Conservation (phyloP, 2,113 vertebrate genomes). For the Misgurnus mizolepis region DNA sequence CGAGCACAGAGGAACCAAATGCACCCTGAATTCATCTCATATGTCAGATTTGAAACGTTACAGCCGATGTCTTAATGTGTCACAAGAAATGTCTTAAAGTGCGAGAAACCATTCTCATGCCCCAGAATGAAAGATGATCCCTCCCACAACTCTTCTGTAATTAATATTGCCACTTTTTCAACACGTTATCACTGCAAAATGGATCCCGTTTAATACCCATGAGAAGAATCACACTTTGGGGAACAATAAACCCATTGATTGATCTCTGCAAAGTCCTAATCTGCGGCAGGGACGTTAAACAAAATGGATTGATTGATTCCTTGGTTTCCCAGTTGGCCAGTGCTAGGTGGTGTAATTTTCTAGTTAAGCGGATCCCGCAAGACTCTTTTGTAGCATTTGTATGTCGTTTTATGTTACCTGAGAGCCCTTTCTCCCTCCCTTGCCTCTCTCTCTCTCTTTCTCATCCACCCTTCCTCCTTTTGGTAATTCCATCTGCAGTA, state of each 20-base stretch:
- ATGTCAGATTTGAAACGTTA: background rate
- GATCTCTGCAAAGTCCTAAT: constrained; percentile 78
- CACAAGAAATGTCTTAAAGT: background rate
- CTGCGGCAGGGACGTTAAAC: constrained; percentile 72
- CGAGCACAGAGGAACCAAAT: background rate
- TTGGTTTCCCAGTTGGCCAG: constrained; percentile 76
- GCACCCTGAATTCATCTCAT: background rate
- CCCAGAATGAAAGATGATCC: constrained; percentile 64
- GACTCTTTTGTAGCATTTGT: constrained; percentile 83
- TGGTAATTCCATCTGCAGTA: constrained; percentile 67
- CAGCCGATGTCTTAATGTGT: background rate
- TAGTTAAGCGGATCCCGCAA: constrained; percentile 72
- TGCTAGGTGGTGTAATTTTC: constrained; percentile 73
- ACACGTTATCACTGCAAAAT: constrained; percentile 78
- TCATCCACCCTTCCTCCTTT: constrained; percentile 54
- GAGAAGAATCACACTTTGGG: constrained; percentile 80
- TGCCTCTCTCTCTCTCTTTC: constrained; percentile 55
- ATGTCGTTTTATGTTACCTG: constrained; percentile 79
- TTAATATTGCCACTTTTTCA: constrained; percentile 80
- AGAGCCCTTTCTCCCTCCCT: constrained; percentile 62
- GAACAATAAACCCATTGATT: constrained; percentile 88
- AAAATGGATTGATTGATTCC: constrained; percentile 74
- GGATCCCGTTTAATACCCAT: constrained; percentile 72
- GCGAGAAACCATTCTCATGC: constrained; percentile 51
- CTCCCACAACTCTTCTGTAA: constrained; percentile 62